Evolutionary conservation across 2,888 invertebrate species (phyloP), one percentile per base, ranked within the genome.

Genomic region (Agonopterix subpropinquella): DNA sequence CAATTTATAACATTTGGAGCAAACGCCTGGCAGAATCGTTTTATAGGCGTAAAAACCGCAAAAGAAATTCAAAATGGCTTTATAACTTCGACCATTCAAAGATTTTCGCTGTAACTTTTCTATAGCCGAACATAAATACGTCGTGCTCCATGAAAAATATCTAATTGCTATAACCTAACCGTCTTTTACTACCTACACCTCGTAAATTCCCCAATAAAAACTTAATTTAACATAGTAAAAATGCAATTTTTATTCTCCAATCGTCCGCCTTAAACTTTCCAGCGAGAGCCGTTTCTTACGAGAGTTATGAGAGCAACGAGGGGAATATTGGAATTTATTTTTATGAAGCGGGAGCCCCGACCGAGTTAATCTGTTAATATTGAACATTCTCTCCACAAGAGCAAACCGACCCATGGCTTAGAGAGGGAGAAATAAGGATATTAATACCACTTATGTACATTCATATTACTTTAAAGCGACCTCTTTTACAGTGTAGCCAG

Each of bases 361-460:
- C 74, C 72, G 72, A 78, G 80, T 76, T 80, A 80, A 80, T 80
- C 80, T 80, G 80, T 80, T 84, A 81, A 84, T 83, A 84, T 83
- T 82, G 80, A 77, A 77, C 76, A 78, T 80, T 80, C 71, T 69
- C 65, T 68, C 75, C 72, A 64, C 73, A 70, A 70, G 72, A 73
- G 70, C 72, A 69, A 76, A 73, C 72, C 70, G 62, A 64, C 62
- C 62, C 62, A 53, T 51, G 51, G 62, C 59, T 59, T 59, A 59
- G 51, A 58, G 55, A 47, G 45, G 39, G 39, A 45, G 48, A 47
- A 46, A 51, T 59, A 58, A 52, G 46, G 42, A 49, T 45, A 50
- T 50, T 52, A 45, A 51, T 47, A 50, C 42, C 28, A 28, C 28
- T 28, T 28, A 28, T 28, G 28, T 28, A 28, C 28, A 28, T 28